Percentiles rank a stretch among this genome's conserved stretches.
Evolutionary conservation across 2,888 invertebrate species (phyloP).

Genomic region (Sturmia bella): DNA sequence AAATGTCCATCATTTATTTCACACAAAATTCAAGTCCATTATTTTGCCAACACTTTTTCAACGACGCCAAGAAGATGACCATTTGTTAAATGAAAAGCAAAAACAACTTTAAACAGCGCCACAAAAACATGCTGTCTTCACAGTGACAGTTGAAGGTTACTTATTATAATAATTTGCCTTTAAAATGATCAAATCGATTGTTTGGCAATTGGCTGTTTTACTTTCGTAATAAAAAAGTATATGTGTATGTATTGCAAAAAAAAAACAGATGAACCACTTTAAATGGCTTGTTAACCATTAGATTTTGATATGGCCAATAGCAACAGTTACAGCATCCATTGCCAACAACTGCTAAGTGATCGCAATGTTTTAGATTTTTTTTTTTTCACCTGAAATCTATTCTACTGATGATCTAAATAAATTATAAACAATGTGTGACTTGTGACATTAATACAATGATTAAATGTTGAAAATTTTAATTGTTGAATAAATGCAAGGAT

Average conservation of each 20-base stretch:
- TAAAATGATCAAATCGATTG: slow-evolving; percentile 59
- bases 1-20: slow-evolving; percentile 46
- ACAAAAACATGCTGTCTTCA: slow-evolving; percentile 59
- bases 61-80: slow-evolving; percentile 57
- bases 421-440: slow-evolving; percentile 68
- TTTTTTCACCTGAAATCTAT: slow-evolving; percentile 26
- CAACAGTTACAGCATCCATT: slow-evolving; percentile 29
- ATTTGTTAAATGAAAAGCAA: slow-evolving; percentile 38
- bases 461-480: slow-evolving; percentile 70
- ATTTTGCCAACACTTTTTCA: slow-evolving; percentile 55
- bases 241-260: not conserved
- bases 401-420: slow-evolving; percentile 67
- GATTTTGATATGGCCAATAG: slow-evolving; percentile 53
- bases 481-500: slow-evolving; percentile 69
- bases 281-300: slow-evolving; percentile 55
- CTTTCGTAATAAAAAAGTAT: slow-evolving; percentile 16
- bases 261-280: slow-evolving; percentile 65
- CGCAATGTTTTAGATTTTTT: slow-evolving; percentile 37
- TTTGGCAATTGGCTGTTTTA: slow-evolving; percentile 55
- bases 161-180: slow-evolving; percentile 67
- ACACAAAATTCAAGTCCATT: slow-evolving; percentile 55
- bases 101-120: slow-evolving; percentile 6
- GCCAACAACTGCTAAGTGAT: slow-evolving; percentile 45
- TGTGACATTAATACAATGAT: slow-evolving; percentile 70
- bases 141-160: slow-evolving; percentile 68